Evolutionary conservation across 2,797 vertebrate species (phyloP).

Genomic region (Synaphobranchus kaupii): DNA sequence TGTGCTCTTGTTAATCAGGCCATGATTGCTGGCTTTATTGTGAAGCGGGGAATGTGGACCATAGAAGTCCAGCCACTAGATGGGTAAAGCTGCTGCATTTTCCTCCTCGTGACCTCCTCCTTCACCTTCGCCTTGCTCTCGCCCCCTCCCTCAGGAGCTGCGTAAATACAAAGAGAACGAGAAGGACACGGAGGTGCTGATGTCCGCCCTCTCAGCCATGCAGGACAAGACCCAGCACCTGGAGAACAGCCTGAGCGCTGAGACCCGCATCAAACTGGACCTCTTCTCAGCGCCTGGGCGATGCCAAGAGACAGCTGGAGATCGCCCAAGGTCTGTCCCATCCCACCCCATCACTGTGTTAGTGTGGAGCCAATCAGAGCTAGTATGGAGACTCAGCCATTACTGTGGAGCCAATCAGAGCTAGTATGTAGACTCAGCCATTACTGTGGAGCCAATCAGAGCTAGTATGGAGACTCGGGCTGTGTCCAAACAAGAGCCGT

Average conservation of each 20-base stretch:
- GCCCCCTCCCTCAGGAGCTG: constrained; percentile 71
- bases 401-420: neutral
- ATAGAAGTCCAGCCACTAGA: neutral
- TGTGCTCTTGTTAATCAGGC: neutral
- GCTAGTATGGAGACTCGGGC: too few species aligned
- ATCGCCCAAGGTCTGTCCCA: constrained; percentile 82
- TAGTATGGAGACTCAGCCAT: neutral
- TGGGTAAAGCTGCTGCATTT: neutral
- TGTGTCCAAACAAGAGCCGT: too few species aligned
- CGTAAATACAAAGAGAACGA: constrained; percentile 88
- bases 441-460: too few species aligned
- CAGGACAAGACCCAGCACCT: constrained; percentile 91
- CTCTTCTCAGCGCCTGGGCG: constrained; percentile 88
- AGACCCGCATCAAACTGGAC: constrained; percentile 88
- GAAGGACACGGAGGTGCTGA: constrained; percentile 88
- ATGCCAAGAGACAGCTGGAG: constrained; percentile 88
- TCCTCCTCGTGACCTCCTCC: neutral
- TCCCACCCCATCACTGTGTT: neutral
- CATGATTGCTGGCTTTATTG: neutral
- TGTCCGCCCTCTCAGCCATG: constrained; percentile 90
- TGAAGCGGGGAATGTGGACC: neutral
- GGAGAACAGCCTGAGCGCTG: constrained; percentile 89
- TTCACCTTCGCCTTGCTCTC: neutral
- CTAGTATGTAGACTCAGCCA: neutral
- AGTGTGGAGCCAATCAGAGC: neutral